A percentile compares a stretch with the other conserved stretches of the same genome.
Conservation (phyloP, 2,797 vertebrate genomes). For the Sebastes goodei region DNA sequence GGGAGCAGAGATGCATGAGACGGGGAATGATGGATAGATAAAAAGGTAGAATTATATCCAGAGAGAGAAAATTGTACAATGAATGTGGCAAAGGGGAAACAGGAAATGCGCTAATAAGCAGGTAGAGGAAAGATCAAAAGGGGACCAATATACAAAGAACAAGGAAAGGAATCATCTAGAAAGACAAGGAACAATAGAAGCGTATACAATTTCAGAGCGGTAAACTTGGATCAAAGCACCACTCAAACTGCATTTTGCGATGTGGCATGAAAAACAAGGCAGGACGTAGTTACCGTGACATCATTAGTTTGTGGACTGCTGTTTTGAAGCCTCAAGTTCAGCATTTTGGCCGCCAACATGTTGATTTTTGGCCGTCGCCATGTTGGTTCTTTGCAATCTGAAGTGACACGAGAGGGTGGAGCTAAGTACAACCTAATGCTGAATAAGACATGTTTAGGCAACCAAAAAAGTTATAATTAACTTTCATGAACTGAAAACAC, state of each 20-base stretch:
- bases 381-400: no score
- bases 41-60: slow-evolving; percentile 6
- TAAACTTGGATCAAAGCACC: background rate
- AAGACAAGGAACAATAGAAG: slow-evolving; percentile 13
- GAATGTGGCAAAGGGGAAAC: background rate
- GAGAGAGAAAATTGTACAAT: slow-evolving; percentile 18
- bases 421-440: no score
- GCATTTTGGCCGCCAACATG: no score
- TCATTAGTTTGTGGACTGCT: background rate
- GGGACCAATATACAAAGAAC: background rate
- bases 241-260: background rate
- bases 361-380: no score
- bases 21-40: slow-evolving; percentile 12
- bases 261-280: background rate
- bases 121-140: slow-evolving; percentile 7
- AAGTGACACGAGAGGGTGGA: no score
- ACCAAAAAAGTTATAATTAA: no score
- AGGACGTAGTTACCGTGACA: background rate
- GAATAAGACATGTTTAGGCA: no score
- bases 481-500: no score
- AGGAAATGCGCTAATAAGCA: background rate
- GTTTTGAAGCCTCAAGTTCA: no score
- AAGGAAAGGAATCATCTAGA: background rate
- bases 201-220: background rate
- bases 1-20: slow-evolving; percentile 16